A percentile compares a stretch with the other conserved stretches of the same genome.
Conservation (phyloP, 2,797 vertebrate genomes). For the Siniperca scherzeri region DNA sequence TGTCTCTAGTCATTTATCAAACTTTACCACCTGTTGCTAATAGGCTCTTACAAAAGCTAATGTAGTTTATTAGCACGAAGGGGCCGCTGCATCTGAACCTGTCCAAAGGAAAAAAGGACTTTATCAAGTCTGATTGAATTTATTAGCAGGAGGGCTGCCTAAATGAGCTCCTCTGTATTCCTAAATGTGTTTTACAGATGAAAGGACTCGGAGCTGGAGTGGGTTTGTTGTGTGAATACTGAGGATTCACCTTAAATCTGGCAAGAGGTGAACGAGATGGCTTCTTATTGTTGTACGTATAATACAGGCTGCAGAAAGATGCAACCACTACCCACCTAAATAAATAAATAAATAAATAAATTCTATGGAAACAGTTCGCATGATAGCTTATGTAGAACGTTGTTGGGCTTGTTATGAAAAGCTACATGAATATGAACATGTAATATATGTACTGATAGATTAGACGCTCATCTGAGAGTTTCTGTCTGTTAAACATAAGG, state of each 20-base stretch:
- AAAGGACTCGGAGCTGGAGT: slow-evolving; percentile 21
- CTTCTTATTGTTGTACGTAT: neutral
- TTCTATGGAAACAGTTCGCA: neutral
- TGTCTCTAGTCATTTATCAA: slow-evolving; percentile 5
- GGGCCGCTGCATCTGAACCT: neutral
- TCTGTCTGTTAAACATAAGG: neutral
- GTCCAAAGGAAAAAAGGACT: neutral
- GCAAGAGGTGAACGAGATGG: neutral
- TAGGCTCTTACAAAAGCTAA: slow-evolving; percentile 19
- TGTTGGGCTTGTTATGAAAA: neutral
- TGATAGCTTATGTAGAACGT: no score
- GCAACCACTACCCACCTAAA: neutral
- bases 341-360: neutral
- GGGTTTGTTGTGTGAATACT: slow-evolving; percentile 18
- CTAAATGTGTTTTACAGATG: slow-evolving; percentile 39
- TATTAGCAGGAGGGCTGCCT: slow-evolving; percentile 26
- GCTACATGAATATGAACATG: neutral
- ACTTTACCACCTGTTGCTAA: slow-evolving; percentile 39
- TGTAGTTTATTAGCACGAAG: slow-evolving; percentile 24
- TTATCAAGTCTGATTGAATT: slow-evolving; percentile 40
- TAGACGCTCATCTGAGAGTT: neutral
- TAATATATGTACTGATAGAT: neutral
- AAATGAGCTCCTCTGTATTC: slow-evolving; percentile 41
- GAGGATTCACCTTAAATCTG: slow-evolving; percentile 27
- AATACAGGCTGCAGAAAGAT: neutral